These are phyloP conservation scores for Lysandra coridon DNA, from an alignment of 2,888 invertebrate species.

Conservation along the genomic window DNA sequence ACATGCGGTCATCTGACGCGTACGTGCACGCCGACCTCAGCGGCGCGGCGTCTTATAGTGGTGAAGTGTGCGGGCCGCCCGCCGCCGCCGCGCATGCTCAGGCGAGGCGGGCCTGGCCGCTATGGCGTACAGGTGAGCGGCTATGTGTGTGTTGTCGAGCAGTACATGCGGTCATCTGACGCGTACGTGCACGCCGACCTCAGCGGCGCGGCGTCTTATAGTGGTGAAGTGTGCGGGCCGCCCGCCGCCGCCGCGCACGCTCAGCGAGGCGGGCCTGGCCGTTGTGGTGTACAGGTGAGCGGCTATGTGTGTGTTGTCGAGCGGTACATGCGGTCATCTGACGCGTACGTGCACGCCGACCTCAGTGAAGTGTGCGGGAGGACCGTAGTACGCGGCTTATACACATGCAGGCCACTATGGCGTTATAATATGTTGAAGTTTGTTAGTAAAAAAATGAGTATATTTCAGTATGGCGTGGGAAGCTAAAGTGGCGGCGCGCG, in stretches of 20 bases:
- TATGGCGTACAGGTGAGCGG: conserved; percentile 87
- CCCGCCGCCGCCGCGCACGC: conserved; percentile 92
- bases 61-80: conserved; percentile 85
- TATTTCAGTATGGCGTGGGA: conserved; percentile 96
- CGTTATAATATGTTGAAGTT: too few relatives aligned
- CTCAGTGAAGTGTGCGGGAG: too few relatives aligned
- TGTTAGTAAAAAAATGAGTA: too few relatives aligned
- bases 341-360: neutral
- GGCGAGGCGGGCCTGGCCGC: conserved; percentile 98
- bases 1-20: conserved; percentile 84
- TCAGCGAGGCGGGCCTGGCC: conserved; percentile 97
- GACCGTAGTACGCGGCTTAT: too few relatives aligned
- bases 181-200: conserved; percentile 98
- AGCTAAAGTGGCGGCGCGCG: conserved; percentile 95
- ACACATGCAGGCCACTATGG: too few relatives aligned
- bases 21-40: conserved; percentile 98
- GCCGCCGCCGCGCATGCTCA: conserved; percentile 95
- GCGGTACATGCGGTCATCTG: neutral
- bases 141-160: neutral
- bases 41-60: conserved; percentile 94
- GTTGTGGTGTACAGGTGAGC: conserved; percentile 92
- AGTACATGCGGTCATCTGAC: conserved; percentile 83
- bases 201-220: conserved; percentile 93
- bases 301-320: neutral
- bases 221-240: conserved; percentile 88